Evolutionary conservation across 2,113 vertebrate species (phyloP).

Genomic region (Corythaeola cristata): DNA sequence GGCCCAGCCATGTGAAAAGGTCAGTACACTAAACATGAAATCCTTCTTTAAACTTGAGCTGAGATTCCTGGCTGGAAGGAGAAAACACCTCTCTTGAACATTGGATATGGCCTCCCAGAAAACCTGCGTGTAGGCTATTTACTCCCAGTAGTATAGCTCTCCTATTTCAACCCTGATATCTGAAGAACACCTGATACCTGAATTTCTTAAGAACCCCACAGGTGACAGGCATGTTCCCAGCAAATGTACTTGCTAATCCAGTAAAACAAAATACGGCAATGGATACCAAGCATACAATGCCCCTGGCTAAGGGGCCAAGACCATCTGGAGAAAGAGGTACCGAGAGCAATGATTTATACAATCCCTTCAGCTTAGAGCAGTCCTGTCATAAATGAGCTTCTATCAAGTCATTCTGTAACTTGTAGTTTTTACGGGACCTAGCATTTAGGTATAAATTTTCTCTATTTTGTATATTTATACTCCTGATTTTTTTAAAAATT

Average conservation of each 20-base stretch:
- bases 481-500: not conserved
- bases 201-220: not conserved
- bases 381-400: not conserved
- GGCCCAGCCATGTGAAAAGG: not conserved
- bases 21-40: not conserved
- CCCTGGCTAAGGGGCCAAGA: not conserved
- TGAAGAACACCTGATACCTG: not conserved
- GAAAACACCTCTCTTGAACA: not conserved
- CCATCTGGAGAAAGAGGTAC: not conserved
- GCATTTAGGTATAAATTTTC: not conserved
- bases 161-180: not conserved
- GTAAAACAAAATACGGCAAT: not conserved
- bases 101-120: not conserved
- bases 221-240: not conserved
- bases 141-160: not conserved
- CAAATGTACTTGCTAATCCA: not conserved
- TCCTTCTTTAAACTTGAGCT: not conserved
- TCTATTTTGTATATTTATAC: not conserved
- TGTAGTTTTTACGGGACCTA: not conserved
- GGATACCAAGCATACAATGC: not conserved
- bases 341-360: not conserved
- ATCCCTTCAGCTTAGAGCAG: not conserved
- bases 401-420: not conserved
- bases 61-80: not conserved
- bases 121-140: not conserved